A percentile compares a stretch with the other conserved stretches of the same genome.
phyloP scores from a whole-genome alignment of 2,888 invertebrate species.

The Orthosia cruda region DNA sequence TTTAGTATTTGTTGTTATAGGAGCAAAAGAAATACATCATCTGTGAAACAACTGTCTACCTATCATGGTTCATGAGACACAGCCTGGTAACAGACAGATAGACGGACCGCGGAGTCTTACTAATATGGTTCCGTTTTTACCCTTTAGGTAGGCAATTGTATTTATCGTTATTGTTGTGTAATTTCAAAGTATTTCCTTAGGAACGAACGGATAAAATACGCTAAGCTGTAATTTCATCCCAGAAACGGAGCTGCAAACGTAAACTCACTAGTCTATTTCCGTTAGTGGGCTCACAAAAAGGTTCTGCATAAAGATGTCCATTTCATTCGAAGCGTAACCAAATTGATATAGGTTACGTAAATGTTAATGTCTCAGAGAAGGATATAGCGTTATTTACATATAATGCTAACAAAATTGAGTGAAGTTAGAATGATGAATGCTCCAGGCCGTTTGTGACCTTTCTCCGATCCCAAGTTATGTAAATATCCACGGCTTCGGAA shows the following conservation, averaged over 20 bases:
- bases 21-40: too few species aligned
- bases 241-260: constrained; percentile 43
- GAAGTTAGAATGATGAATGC: constrained; percentile 78
- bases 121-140: too few species aligned
- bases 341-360: constrained; percentile 71
- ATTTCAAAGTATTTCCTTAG: constrained; percentile 31
- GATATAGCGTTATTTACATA: constrained; percentile 72
- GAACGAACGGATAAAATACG: constrained; percentile 45
- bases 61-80: too few species aligned
- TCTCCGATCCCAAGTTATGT: constrained; percentile 74
- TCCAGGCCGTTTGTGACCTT: constrained; percentile 75
- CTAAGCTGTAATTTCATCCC: constrained; percentile 57
- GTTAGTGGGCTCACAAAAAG: constrained; percentile 65
- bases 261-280: constrained; percentile 63
- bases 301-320: constrained; percentile 67
- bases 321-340: constrained; percentile 66
- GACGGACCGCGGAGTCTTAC: too few species aligned
- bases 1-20: too few species aligned
- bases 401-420: constrained; percentile 78
- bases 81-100: too few species aligned
- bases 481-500: constrained; percentile 69
- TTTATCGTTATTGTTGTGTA: too few species aligned
- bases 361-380: constrained; percentile 61
- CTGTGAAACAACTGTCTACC: too few species aligned
- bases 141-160: too few species aligned